Evolutionary conservation across 2,113 vertebrate genomes (phyloP).

Genomic region (Thamnaconus septentrionalis): DNA sequence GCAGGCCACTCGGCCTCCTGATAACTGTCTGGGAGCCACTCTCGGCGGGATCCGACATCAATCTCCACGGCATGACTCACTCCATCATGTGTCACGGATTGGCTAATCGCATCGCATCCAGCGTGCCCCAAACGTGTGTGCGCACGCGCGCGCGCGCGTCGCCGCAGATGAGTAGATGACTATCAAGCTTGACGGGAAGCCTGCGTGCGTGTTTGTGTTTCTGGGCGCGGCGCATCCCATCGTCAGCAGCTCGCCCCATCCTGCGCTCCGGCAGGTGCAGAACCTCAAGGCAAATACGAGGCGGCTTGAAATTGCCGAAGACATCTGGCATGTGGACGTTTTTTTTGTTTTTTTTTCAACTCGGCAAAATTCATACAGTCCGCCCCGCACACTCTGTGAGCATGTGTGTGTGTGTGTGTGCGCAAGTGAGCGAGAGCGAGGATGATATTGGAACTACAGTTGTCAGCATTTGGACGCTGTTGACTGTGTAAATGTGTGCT

Average conservation of each 20-base stretch:
- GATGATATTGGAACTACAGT: constrained; percentile 8
- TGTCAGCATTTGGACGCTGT: constrained; percentile 14
- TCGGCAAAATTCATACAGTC: constrained; percentile 43
- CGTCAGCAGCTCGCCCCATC: constrained; percentile 32
- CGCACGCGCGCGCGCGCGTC: neutral
- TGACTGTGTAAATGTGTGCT: constrained; percentile 9
- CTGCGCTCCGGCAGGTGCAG: constrained; percentile 60
- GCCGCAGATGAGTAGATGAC: neutral
- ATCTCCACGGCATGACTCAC: constrained; percentile 60
- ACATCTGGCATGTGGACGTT: constrained; percentile 59
- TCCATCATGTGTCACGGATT: constrained; percentile 63
- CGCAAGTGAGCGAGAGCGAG: constrained; percentile 2
- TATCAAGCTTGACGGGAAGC: constrained; percentile 23
- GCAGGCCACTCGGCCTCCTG: constrained; percentile 38
- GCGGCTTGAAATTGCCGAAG: constrained; percentile 62
- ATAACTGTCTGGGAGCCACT: constrained; percentile 58
- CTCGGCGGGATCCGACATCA: constrained; percentile 65
- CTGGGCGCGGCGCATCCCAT: constrained; percentile 8
- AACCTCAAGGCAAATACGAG: constrained; percentile 62
- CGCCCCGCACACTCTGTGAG: constrained; percentile 10
- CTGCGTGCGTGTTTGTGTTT: neutral
- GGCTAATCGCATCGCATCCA: constrained; percentile 63
- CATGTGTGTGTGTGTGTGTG: constrained; percentile 5
- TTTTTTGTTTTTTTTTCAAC: constrained; percentile 11
- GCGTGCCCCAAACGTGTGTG: constrained; percentile 26